Conservation (phyloP, 2,113 vertebrate genomes). For the Clarias magur region DNA sequence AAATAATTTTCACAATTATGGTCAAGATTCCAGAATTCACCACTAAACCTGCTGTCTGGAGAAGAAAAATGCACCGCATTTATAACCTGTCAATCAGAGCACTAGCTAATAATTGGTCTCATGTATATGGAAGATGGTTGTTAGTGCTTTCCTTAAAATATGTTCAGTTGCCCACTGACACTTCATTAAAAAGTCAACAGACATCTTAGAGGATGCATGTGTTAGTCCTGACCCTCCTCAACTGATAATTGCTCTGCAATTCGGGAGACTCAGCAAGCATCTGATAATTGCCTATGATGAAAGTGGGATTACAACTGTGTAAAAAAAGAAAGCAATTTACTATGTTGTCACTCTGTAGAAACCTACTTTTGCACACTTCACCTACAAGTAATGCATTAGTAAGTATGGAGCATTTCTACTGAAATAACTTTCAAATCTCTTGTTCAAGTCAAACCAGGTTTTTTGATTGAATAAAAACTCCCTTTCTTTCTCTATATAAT, state of each 20-base stretch:
- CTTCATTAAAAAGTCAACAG: background rate
- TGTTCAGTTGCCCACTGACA: background rate
- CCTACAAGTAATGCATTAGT: background rate
- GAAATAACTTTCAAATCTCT: too few relatives aligned
- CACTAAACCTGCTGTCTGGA: background rate
- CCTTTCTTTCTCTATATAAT: too few relatives aligned
- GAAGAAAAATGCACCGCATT: background rate
- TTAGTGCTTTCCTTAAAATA: background rate
- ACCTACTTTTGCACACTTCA: background rate
- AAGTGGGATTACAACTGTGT: background rate
- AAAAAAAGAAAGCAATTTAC: background rate
- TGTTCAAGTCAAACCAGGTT: too few relatives aligned
- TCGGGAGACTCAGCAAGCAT: background rate
- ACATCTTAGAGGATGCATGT: slow-evolving; percentile 2
- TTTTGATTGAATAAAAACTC: too few relatives aligned
- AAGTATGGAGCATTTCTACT: too few relatives aligned
- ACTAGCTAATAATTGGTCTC: background rate
- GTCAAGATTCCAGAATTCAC: background rate
- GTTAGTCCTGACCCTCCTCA: background rate
- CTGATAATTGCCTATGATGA: background rate
- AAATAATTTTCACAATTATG: background rate
- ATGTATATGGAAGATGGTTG: background rate
- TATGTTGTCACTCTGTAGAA: background rate
- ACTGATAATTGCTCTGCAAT: background rate
- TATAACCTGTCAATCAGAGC: background rate